Conservation (phyloP, 2,113 vertebrate genomes). For the Balaeniceps rex region DNA sequence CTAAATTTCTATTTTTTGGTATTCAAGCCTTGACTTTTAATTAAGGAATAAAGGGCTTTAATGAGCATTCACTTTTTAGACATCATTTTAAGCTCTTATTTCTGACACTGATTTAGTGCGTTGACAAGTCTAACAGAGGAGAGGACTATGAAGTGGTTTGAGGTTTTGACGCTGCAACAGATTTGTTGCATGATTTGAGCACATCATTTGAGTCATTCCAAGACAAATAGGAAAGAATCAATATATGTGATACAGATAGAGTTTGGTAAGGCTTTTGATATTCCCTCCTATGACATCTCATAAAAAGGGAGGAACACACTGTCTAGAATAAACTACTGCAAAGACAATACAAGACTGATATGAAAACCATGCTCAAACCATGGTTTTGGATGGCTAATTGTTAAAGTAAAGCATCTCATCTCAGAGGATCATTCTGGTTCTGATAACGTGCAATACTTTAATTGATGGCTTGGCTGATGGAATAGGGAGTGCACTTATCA, state of each 20-base stretch:
- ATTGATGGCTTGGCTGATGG: background rate
- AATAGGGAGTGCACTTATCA: background rate
- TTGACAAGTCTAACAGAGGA: background rate
- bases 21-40: background rate
- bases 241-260: background rate
- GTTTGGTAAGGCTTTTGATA: background rate
- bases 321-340: background rate
- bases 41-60: background rate
- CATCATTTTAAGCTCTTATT: background rate
- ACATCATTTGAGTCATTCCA: background rate
- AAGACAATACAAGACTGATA: background rate
- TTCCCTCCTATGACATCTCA: background rate
- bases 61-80: background rate
- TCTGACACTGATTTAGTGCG: background rate
- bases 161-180: background rate
- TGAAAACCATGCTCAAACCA: background rate
- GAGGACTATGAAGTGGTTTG: background rate
- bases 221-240: background rate
- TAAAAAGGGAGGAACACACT: background rate
- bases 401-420: background rate
- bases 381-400: background rate
- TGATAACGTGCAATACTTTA: background rate
- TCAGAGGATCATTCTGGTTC: background rate
- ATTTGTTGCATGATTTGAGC: background rate
- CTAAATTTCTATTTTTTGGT: background rate